These are phyloP conservation scores for Falco peregrinus DNA, from an alignment of 2,797 vertebrate species.

Conservation along the genomic window DNA sequence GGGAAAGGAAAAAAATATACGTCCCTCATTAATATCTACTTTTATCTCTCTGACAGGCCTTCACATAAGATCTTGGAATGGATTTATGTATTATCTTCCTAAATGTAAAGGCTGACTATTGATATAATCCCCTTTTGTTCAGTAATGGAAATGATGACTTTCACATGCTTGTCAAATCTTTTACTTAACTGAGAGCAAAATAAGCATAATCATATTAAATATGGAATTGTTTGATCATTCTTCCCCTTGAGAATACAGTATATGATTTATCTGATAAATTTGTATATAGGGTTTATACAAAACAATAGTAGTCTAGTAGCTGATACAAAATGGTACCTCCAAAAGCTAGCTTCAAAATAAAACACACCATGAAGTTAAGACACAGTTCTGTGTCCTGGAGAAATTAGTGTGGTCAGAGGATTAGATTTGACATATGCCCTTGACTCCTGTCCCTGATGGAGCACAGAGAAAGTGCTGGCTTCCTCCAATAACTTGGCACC, in stretches of 20 bases:
- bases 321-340: not conserved
- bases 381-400: not conserved
- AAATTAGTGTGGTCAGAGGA: not conserved
- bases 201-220: not conserved
- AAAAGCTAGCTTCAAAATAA: not conserved
- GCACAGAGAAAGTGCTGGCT: not conserved
- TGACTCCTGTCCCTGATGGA: not conserved
- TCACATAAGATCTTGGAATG: not conserved
- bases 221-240: not conserved
- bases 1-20: not conserved
- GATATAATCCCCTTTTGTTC: not conserved
- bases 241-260: not conserved
- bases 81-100: not conserved
- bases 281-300: not conserved
- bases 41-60: conserved; percentile 19
- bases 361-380: not conserved
- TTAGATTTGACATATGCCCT: not conserved
- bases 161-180: not conserved
- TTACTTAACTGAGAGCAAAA: not conserved
- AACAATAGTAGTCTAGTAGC: not conserved
- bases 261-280: not conserved
- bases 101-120: not conserved
- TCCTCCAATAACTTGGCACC: not conserved
- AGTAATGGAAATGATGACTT: not conserved
- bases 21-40: not conserved